Percentiles rank a stretch among this genome's conserved stretches.
These are phyloP conservation scores for Gryon sp. DNA, from an alignment of 1,140 invertebrate species.

Conservation along the genomic window DNA sequence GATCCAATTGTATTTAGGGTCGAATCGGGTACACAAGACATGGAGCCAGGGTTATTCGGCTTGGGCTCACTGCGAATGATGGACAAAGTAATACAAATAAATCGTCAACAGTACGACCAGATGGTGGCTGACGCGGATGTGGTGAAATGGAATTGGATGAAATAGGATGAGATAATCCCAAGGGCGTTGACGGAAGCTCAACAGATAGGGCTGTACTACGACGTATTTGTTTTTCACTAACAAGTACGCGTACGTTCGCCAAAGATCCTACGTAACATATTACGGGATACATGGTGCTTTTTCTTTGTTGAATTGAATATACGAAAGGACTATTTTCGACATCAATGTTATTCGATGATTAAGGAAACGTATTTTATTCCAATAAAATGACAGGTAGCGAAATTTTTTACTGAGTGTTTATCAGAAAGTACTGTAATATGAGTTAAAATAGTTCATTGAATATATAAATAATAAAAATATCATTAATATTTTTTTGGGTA, in stretches of 20 bases:
- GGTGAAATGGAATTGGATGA: slow-evolving; percentile 66
- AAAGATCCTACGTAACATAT: slow-evolving; percentile 64
- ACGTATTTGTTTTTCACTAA: slow-evolving; percentile 75
- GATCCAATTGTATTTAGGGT: slow-evolving; percentile 63
- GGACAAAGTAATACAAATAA: slow-evolving; percentile 72
- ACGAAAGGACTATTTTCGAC: slow-evolving; percentile 15
- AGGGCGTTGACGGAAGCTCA: slow-evolving; percentile 68
- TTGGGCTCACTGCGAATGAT: slow-evolving; percentile 62
- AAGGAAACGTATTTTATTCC: slow-evolving; percentile 1
- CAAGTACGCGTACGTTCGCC: slow-evolving; percentile 67
- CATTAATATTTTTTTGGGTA: too few relatives aligned
- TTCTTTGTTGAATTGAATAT: slow-evolving; percentile 47
- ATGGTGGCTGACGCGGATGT: slow-evolving; percentile 71
- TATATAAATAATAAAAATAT: too few relatives aligned
- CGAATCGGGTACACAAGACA: slow-evolving; percentile 55
- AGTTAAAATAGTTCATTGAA: too few relatives aligned
- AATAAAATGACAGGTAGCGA: slow-evolving; percentile 9
- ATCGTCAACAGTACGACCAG: slow-evolving; percentile 72
- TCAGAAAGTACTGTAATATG: background rate
- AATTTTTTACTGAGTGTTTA: background rate
- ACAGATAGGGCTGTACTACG: slow-evolving; percentile 64
- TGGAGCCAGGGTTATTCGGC: slow-evolving; percentile 48
- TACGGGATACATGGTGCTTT: slow-evolving; percentile 43
- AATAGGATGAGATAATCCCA: slow-evolving; percentile 73
- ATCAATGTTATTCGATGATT: slow-evolving; percentile 39